A percentile compares a stretch with the other conserved stretches of the same genome.
phyloP scores from a whole-genome alignment of 2,888 invertebrate species.

The Sinelater perroti region DNA sequence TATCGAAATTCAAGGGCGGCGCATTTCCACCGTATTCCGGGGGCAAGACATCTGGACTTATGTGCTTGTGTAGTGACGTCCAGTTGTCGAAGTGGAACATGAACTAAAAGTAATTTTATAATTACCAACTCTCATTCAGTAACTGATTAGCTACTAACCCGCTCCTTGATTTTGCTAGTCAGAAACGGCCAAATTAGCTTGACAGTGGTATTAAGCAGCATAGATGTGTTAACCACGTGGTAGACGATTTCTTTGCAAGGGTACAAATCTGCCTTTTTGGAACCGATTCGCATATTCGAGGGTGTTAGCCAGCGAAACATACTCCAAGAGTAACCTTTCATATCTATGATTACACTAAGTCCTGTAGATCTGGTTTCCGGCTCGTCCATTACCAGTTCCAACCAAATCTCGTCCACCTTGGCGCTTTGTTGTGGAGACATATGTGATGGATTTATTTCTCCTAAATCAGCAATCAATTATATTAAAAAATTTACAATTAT shows the following conservation, averaged over 20 bases:
- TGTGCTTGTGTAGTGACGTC: conserved; percentile 63
- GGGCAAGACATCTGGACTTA: conserved; percentile 63
- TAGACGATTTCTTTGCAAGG: conserved; percentile 53
- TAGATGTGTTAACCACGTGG: conserved; percentile 54
- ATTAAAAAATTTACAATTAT: neutral
- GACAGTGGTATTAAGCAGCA: conserved; percentile 49
- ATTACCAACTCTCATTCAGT: too few relatives aligned
- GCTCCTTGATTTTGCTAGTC: conserved; percentile 47
- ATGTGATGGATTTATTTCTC: conserved; percentile 28
- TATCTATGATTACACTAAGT: conserved; percentile 56
- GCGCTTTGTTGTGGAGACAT: conserved; percentile 29
- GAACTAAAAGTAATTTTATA: conserved; percentile 52
- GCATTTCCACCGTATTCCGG: conserved; percentile 68
- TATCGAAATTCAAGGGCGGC: conserved; percentile 44
- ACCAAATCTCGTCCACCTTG: conserved; percentile 52
- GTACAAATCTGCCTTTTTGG: conserved; percentile 49
- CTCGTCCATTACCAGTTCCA: conserved; percentile 55
- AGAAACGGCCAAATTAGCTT: conserved; percentile 56
- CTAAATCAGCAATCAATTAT: too few relatives aligned
- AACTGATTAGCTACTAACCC: conserved; percentile 40
- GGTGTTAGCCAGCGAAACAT: conserved; percentile 56
- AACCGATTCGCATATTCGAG: conserved; percentile 46
- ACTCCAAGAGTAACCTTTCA: conserved; percentile 50
- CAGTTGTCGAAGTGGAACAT: conserved; percentile 65
- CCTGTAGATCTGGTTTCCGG: conserved; percentile 54